Evolutionary conservation across 2,888 invertebrate genomes (phyloP).

Genomic region (Amphipoea oculea): DNA sequence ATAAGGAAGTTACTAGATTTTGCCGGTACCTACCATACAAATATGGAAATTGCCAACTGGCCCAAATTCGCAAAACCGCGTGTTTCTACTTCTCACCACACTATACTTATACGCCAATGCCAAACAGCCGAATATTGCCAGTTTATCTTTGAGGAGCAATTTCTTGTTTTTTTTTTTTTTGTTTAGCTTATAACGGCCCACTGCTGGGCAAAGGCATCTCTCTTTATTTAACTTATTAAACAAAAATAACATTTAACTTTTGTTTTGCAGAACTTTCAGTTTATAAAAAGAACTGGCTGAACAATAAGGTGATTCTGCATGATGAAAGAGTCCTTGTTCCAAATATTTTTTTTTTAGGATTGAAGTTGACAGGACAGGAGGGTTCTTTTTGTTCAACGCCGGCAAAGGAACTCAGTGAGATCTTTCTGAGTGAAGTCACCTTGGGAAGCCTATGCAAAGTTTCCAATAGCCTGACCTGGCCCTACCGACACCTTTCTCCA

Average conservation of each 20-base stretch:
- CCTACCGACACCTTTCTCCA: not conserved
- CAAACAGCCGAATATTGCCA: not conserved
- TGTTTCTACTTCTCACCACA: not conserved
- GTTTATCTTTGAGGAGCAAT: no score
- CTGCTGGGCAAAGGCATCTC: not conserved
- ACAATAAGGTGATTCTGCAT: not conserved
- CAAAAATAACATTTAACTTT: not conserved
- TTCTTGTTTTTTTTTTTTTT: not conserved
- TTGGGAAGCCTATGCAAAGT: not conserved
- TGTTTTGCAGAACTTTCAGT: not conserved
- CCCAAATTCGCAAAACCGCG: not conserved
- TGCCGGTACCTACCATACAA: not conserved
- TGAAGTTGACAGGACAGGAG: not conserved
- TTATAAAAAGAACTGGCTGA: not conserved
- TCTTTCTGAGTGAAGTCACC: not conserved
- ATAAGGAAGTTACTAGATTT: not conserved
- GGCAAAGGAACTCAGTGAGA: not conserved
- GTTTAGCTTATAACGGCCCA: not conserved
- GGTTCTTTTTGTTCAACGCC: not conserved
- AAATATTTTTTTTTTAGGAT: not conserved
- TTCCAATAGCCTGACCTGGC: not conserved
- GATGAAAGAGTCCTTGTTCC: not conserved
- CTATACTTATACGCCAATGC: not conserved
- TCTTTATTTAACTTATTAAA: not conserved
- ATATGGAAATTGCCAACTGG: not conserved